Evolutionary conservation across 2,888 invertebrate genomes (phyloP), one percentile per base, ranked within the genome.

Genomic region (Dryadula phaetusa): DNA sequence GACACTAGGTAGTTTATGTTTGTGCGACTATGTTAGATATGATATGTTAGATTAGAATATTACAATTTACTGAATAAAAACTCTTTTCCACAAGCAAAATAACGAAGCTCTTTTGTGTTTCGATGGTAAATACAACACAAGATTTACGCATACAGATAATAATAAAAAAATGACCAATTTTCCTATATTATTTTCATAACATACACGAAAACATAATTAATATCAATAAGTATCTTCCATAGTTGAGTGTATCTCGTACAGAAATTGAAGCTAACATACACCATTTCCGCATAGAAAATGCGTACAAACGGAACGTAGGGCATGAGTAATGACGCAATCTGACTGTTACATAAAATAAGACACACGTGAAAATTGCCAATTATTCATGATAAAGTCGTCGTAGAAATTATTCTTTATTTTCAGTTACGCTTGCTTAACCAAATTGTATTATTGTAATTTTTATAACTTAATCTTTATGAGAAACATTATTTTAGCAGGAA

Each of bases 301-400:
- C 78, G 81, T 82, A 85, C 83, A 89, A 90, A 90, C 87, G 87
- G 85, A 88, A 85, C 82, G 81, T 80, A 74, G 73, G 80, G 75
- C 68, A 76, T 90, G 87, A 92, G 84, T 88, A 87, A 92, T 90
- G 85, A 84, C 82, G 85, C 89, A 91, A 92, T 91, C 86, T 89
- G 79, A 81, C 79, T 83, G 82, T 83, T 82, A 84, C 86, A 84
- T 84, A 84, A 85, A 86, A 84, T 83, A 84, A 86, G 87, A 87
- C 87, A 87, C 81, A 88, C 88, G 86, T 87, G 89, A 89, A 91
- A 90, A 92, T 92, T 91, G 90, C 79, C 92, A 87, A 91, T 92
- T 89, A 83, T 83, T 92, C 88, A 87, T 90, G 88, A 90, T 90
- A 90, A 89, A 79, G 79, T 76, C 77, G 76, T 71, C 37, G 76